A percentile compares a stretch with the other conserved stretches of the same genome.
Evolutionary conservation across 2,888 invertebrate species (phyloP).

Genomic region (Oasisia sp.): DNA sequence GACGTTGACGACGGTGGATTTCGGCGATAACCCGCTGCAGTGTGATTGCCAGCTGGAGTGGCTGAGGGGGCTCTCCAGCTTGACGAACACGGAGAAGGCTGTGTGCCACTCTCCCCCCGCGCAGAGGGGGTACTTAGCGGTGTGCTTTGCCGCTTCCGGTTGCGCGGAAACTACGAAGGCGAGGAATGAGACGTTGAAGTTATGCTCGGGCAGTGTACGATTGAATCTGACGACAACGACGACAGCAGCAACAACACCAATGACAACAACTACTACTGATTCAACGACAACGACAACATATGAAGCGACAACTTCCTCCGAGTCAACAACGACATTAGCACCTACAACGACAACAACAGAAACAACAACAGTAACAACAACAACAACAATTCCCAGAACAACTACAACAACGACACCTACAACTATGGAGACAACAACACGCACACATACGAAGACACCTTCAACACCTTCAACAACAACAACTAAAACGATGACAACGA

Average conservation of each 20-base stretch:
- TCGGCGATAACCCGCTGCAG: slow-evolving; percentile 25
- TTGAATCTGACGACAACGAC: slow-evolving; percentile 24
- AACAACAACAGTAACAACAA: slow-evolving; percentile 8
- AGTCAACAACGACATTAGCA: background rate
- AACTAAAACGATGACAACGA: background rate
- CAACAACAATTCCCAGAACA: slow-evolving; percentile 23
- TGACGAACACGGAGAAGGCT: background rate
- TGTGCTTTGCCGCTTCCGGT: slow-evolving; percentile 19
- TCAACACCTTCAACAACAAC: slow-evolving; percentile 22
- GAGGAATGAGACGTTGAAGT: slow-evolving; percentile 14
- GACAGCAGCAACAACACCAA: background rate
- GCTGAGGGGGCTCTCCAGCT: slow-evolving; percentile 25
- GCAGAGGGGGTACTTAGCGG: background rate
- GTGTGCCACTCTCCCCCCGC: slow-evolving; percentile 20
- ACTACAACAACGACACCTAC: slow-evolving; percentile 19
- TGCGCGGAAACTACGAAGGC: slow-evolving; percentile 20
- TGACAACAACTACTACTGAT: no score
- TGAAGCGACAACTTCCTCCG: no score
- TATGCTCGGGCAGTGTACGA: background rate
- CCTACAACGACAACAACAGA: background rate
- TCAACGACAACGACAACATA: no score
- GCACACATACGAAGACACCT: slow-evolving; percentile 17
- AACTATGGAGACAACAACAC: background rate
- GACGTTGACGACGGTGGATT: slow-evolving; percentile 14
- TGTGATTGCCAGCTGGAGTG: slow-evolving; percentile 30